Percentiles rank a stretch among this genome's conserved stretches.
These are phyloP conservation scores for cat (Felis catus) DNA, from an alignment of 2,113 vertebrate genomes.

Conservation along the genomic window F.catus_Fca126_mat1.0 CM031412.1:20753501-20754000, in stretches of 20 bases:
- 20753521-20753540: background rate
- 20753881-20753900: background rate
- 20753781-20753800: background rate
- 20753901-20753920: background rate
- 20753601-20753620: background rate
- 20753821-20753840: no score
- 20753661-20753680: conserved; percentile 18
- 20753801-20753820: background rate
- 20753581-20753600: background rate
- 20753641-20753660: background rate
- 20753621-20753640: background rate
- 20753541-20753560: conserved; percentile 1
- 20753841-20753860: background rate
- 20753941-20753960: conserved; percentile 10
- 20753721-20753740: background rate
- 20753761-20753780: background rate
- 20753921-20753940: conserved; percentile 7
- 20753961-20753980: background rate
- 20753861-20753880: background rate
- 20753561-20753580: background rate
- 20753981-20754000: background rate
- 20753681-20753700: background rate
- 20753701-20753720: background rate
- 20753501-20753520: background rate
- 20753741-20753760: background rate